Conservation (phyloP, 2,113 vertebrate genomes). For the Crotalus tigris region DNA sequence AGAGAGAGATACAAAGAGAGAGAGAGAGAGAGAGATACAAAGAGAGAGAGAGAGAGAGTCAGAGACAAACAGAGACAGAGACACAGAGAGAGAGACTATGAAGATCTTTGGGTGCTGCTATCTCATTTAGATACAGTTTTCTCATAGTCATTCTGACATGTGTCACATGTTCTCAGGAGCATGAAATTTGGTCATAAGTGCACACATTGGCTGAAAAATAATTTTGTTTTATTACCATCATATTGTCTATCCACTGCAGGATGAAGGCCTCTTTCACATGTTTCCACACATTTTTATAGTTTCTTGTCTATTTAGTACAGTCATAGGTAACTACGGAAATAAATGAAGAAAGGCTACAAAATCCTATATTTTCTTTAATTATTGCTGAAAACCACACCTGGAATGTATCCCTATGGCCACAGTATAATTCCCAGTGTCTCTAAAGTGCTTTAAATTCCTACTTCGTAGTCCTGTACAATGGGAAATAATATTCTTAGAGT, state of each 20-base stretch:
- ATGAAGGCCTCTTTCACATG: background rate
- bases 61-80: too few species aligned
- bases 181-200: background rate
- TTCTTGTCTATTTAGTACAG: background rate
- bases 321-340: background rate
- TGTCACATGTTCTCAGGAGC: background rate
- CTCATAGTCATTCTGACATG: background rate
- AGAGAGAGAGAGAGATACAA: too few species aligned
- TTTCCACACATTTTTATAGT: too few species aligned
- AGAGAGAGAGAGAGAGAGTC: too few species aligned
- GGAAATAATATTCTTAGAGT: background rate
- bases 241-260: background rate
- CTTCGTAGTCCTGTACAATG: background rate
- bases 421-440: background rate
- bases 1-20: fast-evolving
- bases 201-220: background rate
- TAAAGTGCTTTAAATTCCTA: background rate
- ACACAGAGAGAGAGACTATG: too few species aligned
- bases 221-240: background rate
- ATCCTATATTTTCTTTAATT: background rate
- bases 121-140: background rate
- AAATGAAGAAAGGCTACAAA: background rate
- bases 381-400: background rate
- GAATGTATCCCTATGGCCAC: background rate
- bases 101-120: too few species aligned